Evolutionary conservation across 1,140 invertebrate species (phyloP), one percentile per base, ranked within the genome.

Genomic region (Battus philenor): DNA sequence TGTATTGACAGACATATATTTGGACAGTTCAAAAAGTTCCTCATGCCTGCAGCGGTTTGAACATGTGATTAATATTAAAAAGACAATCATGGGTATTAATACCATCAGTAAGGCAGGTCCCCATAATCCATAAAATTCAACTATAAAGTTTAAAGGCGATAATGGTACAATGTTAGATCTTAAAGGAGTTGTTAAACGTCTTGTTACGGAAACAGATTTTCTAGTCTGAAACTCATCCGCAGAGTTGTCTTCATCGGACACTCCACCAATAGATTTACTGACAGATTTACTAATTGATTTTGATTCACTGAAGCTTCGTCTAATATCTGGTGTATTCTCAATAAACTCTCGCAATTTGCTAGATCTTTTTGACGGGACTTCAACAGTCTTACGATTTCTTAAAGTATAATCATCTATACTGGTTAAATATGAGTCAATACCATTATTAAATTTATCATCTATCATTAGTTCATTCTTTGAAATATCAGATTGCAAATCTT

Each of bases 201-300:
- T 70, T 4, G 61, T 66, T 8, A 68, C 52, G 1, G 74, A 73
- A 41, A 53, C 60, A 1, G 75, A 77, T 41, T 70, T 72, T 3
- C 22, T 27, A 38, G 22, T 59, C 0, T 15, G 24, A n/a, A 54
- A 18, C 7, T 66, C 48, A 2, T 69, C 60, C 12, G 71, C 75
- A 32, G 64, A 64, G 50, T 67, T 61, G 38, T 84, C 80, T 17
- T 77, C 78, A 57, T 85, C 80, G 2, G 78, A 85, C 38, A 54
- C 68, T 12, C 62, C 60, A 12, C 67, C 74, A 41, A 77, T 38
- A 9, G 77, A 77, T 43, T 79, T 68, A 47, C 77, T 80, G 3
- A 74, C 47, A 3, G 76, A 80, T 22, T 72, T 66, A 26, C 65
- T 71, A 10, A 63, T 9, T 2, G 71, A 72, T 39, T 78, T 76